Conservation (phyloP, 2,797 vertebrate species). For the Premnoplex brunnescens region DNA sequence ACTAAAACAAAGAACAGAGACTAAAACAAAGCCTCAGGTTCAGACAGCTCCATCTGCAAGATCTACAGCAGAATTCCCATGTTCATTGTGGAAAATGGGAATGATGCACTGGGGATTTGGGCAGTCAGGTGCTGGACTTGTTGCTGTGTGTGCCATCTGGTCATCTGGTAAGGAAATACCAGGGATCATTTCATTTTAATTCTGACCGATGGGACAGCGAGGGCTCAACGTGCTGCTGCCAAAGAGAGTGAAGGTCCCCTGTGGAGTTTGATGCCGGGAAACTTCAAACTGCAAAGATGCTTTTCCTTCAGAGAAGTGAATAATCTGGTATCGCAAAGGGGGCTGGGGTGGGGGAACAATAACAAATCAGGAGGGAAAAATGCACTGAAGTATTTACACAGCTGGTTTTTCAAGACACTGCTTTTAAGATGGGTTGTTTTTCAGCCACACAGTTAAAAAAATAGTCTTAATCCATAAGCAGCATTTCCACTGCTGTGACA, state of each 20-base stretch:
- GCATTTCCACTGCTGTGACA: background rate
- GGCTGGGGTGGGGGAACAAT: background rate
- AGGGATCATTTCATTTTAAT: background rate
- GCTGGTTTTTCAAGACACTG: conserved; percentile 15
- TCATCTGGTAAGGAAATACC: background rate
- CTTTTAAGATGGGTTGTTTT: background rate
- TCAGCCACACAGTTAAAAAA: background rate
- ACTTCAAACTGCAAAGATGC: conserved; percentile 18
- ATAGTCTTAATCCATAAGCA: background rate
- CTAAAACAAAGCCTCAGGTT: background rate
- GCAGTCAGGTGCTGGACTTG: background rate
- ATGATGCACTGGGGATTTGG: background rate
- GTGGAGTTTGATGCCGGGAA: background rate
- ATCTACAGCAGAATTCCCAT: background rate
- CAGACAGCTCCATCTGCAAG: background rate
- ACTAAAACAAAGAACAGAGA: background rate
- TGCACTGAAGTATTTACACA: conserved; percentile 37
- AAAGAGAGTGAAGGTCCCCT: background rate
- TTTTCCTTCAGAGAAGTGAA: background rate
- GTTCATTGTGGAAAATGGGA: background rate
- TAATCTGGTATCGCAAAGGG: background rate
- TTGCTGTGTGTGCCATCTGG: background rate
- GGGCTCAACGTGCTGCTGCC: background rate
- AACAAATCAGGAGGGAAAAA: conserved; percentile 44
- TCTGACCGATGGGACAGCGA: fast-evolving